Evolutionary conservation across 1,140 invertebrate genomes (phyloP), one percentile per base, ranked within the genome.

Genomic region (Anagrus nilaparvatae): DNA sequence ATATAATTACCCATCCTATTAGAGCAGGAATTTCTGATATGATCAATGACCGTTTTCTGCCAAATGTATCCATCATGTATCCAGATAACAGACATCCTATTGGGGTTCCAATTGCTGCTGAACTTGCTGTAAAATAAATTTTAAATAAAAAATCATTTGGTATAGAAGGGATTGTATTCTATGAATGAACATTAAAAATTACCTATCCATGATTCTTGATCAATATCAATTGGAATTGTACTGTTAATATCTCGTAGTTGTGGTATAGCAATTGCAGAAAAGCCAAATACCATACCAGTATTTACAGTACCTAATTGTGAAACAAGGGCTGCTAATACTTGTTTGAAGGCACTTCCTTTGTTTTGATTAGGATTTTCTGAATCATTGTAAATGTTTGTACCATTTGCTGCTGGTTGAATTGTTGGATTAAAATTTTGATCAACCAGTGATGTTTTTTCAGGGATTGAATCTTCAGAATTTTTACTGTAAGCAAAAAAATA

Each of bases 181-280:
- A 21, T 14, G 28, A 28, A 36, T 21, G 44, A 7, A 25, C 12
- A 7, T 7, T 25, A 27, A 40, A 34, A 49, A 66, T 72, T 61
- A 82, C 82, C 81, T 48, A 84, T 78, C 81, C 81, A 84, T 48
- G 81, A 82, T 37, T 76, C 76, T 58, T 82, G 68, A 17, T 72
- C 70, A 9, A 83, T 76, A 16, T 57, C 64, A 52, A 83, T 73
- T 21, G 56, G 59, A 53, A 82, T 72, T 17, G 57, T 60, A 20
- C 72, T 76, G 40, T 74, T 66, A 5, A 58, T 38, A 27, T 60
- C 60, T 54, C 74, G 60, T 3, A 84, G 53, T 51, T 83, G 81
- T 18, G 81, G 79, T 17, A 82, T 59, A 3, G 77, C 74, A 13
- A 82, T 78, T 3, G 82, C 81, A 0, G 81, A 81, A 52, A 83